Evolutionary conservation across 2,113 vertebrate species (phyloP), one percentile per base, ranked within the genome.

Genomic region (Nesogale talazaci): DNA sequence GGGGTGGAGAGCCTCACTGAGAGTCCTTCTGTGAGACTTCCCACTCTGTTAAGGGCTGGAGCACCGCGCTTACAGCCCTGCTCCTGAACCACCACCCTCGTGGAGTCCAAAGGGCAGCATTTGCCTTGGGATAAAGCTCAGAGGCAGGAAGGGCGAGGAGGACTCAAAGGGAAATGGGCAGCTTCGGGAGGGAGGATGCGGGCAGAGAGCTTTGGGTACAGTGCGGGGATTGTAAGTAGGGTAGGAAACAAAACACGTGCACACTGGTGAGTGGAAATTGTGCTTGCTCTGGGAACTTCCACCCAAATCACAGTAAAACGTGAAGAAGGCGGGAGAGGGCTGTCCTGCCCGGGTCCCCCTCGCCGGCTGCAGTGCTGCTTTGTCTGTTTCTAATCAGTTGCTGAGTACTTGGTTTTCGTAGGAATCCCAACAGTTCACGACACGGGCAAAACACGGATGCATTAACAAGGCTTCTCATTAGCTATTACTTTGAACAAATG

Each of bases 331-430:
- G 59, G 59, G 59, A 23, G 59, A 12, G 22, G 17, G 59, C 59
- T 20, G 59, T 61, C 59, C 94, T 92, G 91, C 91, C 75, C 0
- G 36, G 93, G 84, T 93, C 88, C 74, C 72, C 14, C 22, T 7
- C 1, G 20, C 0, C 59, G 14, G 10, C 75, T 34, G 52, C 79
- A 10, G 46, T 46, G 67, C 65, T 93, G 63, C 79, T 61, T 86
- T 83, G 93, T 82, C 84, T 85, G 0, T 89, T 94, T 89, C 94
- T 81, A 94, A 46, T 92, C 93, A 85, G 61, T 85, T 95, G 74
- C 76, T 84, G 87, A 11, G 93, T 95, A 91, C 69, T 81, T 72
- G 78, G 46, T 87, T 90, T 87, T 90, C 93, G 57, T 70, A 67
- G 20, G 40, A 75, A 77, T 88, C 79, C 65, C 61, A 75, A 6